Evolutionary conservation across 2,888 invertebrate genomes (phyloP).

Genomic region (Augiades crinisus): DNA sequence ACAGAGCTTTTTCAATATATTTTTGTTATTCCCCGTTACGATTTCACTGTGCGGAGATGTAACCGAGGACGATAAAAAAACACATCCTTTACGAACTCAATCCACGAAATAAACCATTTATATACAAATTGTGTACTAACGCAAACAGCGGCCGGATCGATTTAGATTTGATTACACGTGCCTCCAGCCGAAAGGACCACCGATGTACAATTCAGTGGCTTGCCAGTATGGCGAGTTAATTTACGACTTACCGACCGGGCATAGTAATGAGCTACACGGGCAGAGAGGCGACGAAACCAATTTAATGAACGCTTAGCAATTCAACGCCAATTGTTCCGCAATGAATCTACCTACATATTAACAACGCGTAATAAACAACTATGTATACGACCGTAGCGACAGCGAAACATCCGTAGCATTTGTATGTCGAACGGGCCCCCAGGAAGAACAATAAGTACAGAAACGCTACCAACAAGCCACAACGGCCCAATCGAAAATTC

Average conservation of each 20-base stretch:
- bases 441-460: slow-evolving; percentile 33
- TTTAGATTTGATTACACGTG: slow-evolving; percentile 36
- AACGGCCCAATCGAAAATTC: slow-evolving; percentile 45
- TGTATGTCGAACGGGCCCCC: slow-evolving; percentile 29
- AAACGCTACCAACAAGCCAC: slow-evolving; percentile 28
- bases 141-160: slow-evolving; percentile 31
- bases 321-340: slow-evolving; percentile 45
- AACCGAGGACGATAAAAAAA: slow-evolving; percentile 1
- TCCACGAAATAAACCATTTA: slow-evolving; percentile 18
- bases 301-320: slow-evolving; percentile 48
- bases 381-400: slow-evolving; percentile 1
- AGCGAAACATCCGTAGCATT: slow-evolving; percentile 25
- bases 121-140: slow-evolving; percentile 20
- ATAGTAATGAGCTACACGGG: slow-evolving; percentile 54
- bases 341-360: slow-evolving; percentile 31
- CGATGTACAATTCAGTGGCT: slow-evolving; percentile 31
- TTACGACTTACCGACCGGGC: slow-evolving; percentile 50
- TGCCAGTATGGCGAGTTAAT: slow-evolving; percentile 50
- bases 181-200: slow-evolving; percentile 41
- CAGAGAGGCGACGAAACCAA: slow-evolving; percentile 44
- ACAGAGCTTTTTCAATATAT: slow-evolving; percentile 49
- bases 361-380: neutral
- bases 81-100: slow-evolving; percentile 12
- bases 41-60: neutral
- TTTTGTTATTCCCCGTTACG: slow-evolving; percentile 1